Conservation (phyloP, 2,113 vertebrate genomes). For the Pelecanus crispus region DNA sequence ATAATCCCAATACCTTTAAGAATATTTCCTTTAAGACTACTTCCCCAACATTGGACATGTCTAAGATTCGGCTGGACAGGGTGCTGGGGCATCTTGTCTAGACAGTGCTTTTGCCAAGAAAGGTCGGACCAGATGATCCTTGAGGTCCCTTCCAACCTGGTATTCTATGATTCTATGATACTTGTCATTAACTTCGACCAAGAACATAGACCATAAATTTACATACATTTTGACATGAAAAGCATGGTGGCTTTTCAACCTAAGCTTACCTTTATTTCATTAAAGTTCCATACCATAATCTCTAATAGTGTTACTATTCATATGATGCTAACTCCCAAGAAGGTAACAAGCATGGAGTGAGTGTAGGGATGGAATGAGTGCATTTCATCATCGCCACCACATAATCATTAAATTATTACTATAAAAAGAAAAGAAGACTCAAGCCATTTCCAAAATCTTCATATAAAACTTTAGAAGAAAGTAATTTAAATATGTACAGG, state of each 20-base stretch:
- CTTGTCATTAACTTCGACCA: not conserved
- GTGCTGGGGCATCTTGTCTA: not conserved
- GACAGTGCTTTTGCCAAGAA: not conserved
- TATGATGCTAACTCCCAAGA: not conserved
- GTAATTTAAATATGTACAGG: not conserved
- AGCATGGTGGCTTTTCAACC: not conserved
- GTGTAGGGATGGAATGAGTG: not conserved
- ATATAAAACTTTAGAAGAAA: not conserved
- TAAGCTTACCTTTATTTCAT: not conserved
- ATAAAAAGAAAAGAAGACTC: not conserved
- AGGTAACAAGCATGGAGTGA: not conserved
- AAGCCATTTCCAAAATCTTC: not conserved
- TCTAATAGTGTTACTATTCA: not conserved
- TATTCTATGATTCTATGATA: not conserved
- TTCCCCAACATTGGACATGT: not conserved
- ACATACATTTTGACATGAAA: not conserved
- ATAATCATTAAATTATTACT: not conserved
- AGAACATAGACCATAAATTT: not conserved
- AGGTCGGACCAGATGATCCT: not conserved
- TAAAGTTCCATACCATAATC: not conserved
- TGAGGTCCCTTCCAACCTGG: not conserved
- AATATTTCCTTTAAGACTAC: not conserved
- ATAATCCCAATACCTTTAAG: not conserved
- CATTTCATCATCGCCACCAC: not conserved
- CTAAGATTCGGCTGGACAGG: not conserved